These are phyloP conservation scores for Apistogramma diplotaenia DNA, from an alignment of 2,113 vertebrate species.

Conservation along the genomic window DNA sequence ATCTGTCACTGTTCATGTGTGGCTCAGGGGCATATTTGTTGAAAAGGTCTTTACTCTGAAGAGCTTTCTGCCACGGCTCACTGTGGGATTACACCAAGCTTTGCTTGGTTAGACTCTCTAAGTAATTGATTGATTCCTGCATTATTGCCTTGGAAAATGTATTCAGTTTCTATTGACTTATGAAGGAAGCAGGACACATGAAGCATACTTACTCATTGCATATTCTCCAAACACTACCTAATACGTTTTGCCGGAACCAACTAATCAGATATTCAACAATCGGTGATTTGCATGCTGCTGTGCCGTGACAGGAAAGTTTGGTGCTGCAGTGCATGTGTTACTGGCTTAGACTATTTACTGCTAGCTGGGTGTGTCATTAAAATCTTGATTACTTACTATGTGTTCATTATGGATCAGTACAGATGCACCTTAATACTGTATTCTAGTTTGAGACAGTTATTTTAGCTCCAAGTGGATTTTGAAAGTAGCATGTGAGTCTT, in stretches of 20 bases:
- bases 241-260: background rate
- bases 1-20: background rate
- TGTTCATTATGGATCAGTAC: background rate
- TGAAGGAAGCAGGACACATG: background rate
- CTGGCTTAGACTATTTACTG: background rate
- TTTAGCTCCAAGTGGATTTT: background rate
- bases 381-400: background rate
- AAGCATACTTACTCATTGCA: background rate
- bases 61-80: background rate
- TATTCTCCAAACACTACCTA: background rate
- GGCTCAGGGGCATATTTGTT: background rate
- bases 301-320: background rate
- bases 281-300: background rate
- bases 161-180: background rate
- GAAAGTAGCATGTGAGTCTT: background rate
- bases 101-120: background rate
- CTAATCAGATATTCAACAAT: background rate
- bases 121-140: background rate
- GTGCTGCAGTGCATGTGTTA: background rate
- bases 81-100: background rate
- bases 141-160: background rate
- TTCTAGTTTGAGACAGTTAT: background rate
- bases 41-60: background rate
- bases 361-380: background rate
- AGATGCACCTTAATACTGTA: background rate